Percentiles rank a stretch among this genome's conserved stretches.
Evolutionary conservation across 1,140 invertebrate species (phyloP).

Genomic region (Mycetomoellerius zeteki): DNA sequence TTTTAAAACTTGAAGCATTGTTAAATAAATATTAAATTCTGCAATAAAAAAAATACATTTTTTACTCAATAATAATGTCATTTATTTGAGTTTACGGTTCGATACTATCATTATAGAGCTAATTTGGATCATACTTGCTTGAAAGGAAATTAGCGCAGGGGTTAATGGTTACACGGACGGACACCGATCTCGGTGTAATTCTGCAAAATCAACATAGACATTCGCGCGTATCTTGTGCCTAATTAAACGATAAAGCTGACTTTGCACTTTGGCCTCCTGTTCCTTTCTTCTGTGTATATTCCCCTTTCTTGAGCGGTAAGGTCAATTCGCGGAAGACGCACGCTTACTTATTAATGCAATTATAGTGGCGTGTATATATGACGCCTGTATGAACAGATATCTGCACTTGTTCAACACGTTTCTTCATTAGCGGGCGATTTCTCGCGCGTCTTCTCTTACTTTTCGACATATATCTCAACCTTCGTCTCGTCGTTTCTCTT

Average conservation of each 20-base stretch:
- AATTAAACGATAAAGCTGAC: conserved; percentile 5
- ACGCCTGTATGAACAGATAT: conserved; percentile 28
- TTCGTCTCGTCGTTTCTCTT: background rate
- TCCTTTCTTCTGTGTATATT: background rate
- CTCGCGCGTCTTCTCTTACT: background rate
- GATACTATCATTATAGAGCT: background rate
- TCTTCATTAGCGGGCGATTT: conserved; percentile 50
- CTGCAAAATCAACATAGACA: conserved; percentile 24
- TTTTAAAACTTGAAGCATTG: background rate
- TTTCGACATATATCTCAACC: conserved; percentile 19
- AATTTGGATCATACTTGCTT: background rate
- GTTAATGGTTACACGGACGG: conserved; percentile 14
- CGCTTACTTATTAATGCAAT: conserved; percentile 72
- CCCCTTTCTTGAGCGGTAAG: background rate
- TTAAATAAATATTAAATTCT: conserved; percentile 1
- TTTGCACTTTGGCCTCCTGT: background rate
- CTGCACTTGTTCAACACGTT: conserved; percentile 43
- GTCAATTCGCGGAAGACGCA: conserved; percentile 57
- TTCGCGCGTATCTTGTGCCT: conserved; percentile 20
- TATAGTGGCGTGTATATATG: conserved; percentile 55
- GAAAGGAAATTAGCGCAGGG: conserved; percentile 10
- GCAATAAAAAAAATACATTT: conserved; percentile 15
- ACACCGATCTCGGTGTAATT: conserved; percentile 28
- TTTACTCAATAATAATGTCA: background rate
- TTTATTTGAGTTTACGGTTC: background rate